Evolutionary conservation across 2,113 vertebrate genomes (phyloP).

Genomic region (Pluvianellus socialis): DNA sequence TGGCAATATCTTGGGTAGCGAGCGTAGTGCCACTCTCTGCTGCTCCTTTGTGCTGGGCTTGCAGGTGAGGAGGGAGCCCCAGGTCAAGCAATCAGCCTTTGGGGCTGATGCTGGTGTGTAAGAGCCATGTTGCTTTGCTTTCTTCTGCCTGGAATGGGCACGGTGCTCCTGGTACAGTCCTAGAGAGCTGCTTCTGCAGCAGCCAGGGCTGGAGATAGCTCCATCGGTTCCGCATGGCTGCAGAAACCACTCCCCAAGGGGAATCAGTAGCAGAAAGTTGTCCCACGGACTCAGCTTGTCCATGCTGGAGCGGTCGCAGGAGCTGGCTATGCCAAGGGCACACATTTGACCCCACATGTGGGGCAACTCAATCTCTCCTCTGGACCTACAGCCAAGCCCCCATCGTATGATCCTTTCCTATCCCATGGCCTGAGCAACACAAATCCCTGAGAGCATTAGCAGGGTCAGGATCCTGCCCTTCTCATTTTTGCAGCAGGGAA

Average conservation of each 20-base stretch:
- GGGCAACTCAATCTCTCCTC: background rate
- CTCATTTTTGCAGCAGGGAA: background rate
- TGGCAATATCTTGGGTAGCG: background rate
- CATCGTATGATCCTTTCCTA: background rate
- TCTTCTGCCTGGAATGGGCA: background rate
- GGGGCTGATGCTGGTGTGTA: background rate
- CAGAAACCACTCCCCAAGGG: background rate
- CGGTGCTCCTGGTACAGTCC: background rate
- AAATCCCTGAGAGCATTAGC: background rate
- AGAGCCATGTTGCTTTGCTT: background rate
- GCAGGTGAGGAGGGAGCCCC: background rate
- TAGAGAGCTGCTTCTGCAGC: background rate
- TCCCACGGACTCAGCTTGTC: background rate
- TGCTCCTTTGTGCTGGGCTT: background rate
- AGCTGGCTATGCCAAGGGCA: background rate
- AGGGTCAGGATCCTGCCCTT: background rate
- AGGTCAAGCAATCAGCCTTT: background rate
- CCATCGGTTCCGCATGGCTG: background rate
- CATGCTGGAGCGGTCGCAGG: background rate
- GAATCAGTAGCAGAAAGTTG: background rate
- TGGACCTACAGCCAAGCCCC: rapidly evolving
- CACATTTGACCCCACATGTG: background rate
- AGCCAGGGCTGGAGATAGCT: background rate
- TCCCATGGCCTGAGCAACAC: background rate
- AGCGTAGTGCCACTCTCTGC: background rate